Evolutionary conservation across 2,113 vertebrate genomes (phyloP).

Genomic region (Rhombomys opimus): DNA sequence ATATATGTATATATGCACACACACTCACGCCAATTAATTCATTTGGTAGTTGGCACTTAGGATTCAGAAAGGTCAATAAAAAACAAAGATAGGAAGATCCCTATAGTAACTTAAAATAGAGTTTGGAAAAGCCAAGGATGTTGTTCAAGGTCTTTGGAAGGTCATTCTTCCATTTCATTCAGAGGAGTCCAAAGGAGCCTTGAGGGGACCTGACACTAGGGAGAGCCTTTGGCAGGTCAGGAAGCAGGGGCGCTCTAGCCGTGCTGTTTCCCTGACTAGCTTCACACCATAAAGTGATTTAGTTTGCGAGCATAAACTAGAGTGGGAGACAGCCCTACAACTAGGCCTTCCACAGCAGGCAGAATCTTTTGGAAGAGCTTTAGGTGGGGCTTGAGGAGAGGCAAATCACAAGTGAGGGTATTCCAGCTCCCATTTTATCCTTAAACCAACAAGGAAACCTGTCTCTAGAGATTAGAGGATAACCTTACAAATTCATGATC

Average conservation of each 20-base stretch:
- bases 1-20: not conserved
- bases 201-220: not conserved
- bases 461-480: conserved; percentile 45
- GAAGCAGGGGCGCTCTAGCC: not conserved
- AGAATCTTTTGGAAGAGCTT: conserved; percentile 33
- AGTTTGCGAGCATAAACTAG: not conserved
- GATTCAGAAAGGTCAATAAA: conserved; percentile 17
- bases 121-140: not conserved
- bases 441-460: conserved; percentile 20
- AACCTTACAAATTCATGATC: not conserved
- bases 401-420: not conserved
- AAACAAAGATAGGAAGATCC: not conserved
- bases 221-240: not conserved
- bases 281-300: conserved; percentile 21
- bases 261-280: not conserved
- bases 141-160: not conserved
- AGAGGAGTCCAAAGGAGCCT: not conserved
- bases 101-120: not conserved
- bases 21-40: not conserved
- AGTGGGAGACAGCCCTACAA: not conserved
- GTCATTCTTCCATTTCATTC: not conserved
- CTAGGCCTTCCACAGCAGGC: not conserved
- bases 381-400: not conserved
- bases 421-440: conserved; percentile 16
- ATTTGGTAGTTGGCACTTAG: not conserved